These are phyloP conservation scores for Pagetopsis macropterus DNA, from an alignment of 2,797 vertebrate species.

Conservation along the genomic window DNA sequence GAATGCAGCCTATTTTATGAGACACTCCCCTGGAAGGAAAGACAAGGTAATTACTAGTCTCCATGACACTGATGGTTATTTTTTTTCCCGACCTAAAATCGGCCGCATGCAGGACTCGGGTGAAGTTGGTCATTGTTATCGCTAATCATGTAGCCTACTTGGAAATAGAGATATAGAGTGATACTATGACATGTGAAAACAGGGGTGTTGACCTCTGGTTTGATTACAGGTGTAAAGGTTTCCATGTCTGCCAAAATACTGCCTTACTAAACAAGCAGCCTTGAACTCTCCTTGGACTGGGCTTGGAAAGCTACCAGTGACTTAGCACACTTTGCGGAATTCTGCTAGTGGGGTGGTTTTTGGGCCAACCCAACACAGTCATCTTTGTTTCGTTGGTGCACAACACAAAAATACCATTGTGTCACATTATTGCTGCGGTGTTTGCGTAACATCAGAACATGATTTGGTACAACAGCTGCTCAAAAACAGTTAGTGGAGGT, in stretches of 20 bases:
- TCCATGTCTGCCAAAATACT: constrained; percentile 48
- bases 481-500: constrained; percentile 50
- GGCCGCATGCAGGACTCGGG: neutral
- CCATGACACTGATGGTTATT: constrained; percentile 55
- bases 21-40: constrained; percentile 45
- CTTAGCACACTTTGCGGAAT: constrained; percentile 38
- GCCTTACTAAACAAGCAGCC: constrained; percentile 50
- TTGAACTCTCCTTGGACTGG: constrained; percentile 29
- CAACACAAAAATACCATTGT: constrained; percentile 65
- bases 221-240: constrained; percentile 66
- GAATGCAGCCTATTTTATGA: constrained; percentile 49
- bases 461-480: constrained; percentile 62
- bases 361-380: constrained; percentile 58
- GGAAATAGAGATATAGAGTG: constrained; percentile 8
- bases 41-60: constrained; percentile 55
- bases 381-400: constrained; percentile 61
- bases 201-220: constrained; percentile 55
- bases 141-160: constrained; percentile 4
- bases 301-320: constrained; percentile 47
- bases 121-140: constrained; percentile 21
- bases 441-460: constrained; percentile 56
- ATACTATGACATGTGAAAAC: constrained; percentile 37
- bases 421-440: constrained; percentile 35
- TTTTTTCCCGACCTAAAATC: constrained; percentile 44
- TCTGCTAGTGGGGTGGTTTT: constrained; percentile 52